Base-by-base conservation (phyloP, 2,888 invertebrate genomes). In the Cyclophora punctaria region DNA sequence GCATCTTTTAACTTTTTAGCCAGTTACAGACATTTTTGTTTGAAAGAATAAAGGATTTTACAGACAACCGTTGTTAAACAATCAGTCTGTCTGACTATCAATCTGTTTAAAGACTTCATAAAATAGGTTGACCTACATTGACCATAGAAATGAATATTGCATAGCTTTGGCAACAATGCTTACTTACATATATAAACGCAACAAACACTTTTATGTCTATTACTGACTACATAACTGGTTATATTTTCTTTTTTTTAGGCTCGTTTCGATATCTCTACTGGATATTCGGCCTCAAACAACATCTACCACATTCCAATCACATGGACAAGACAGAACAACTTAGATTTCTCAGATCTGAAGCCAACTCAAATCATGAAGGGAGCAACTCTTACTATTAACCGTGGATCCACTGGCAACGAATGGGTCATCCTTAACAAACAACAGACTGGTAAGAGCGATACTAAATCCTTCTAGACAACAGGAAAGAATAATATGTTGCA, bases 361-460 rank as follows among this genome's bases (percentile, higher is more conserved):
- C 88, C 90, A 5, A 66, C 77, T 2, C 66, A 76, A 44, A 55
- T 88, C 6, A 58, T 86, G 7, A 73, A 73, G 2, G 60, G 46
- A 0, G 60, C 63, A 49, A 46, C 62, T 0, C 66, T 67, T 2
- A 53, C 61, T 1, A 69, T 88, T 4, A 48, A 75, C 0, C 71
- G 80, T 51, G 80, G 76, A 7, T 68, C 70, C 0, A 60, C 56
- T 47, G 82, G 79, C 3, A 52, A 67, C 2, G 89, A 90, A 58
- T 93, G 92, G 92, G 81, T 92, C 4, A 77, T 93, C 35, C 87
- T 92, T 52, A 93, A 93, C 67, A 80, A 91, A 46, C 90, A 92
- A 63, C 83, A 90, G 66, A 80, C 89, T 53, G 91, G 92, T 91
- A 68, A 69, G 65, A 47, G 41, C 37, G 34, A 37, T 5, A 37